Evolutionary conservation across 2,888 invertebrate genomes (phyloP).

Genomic region (Volucella bombylans): DNA sequence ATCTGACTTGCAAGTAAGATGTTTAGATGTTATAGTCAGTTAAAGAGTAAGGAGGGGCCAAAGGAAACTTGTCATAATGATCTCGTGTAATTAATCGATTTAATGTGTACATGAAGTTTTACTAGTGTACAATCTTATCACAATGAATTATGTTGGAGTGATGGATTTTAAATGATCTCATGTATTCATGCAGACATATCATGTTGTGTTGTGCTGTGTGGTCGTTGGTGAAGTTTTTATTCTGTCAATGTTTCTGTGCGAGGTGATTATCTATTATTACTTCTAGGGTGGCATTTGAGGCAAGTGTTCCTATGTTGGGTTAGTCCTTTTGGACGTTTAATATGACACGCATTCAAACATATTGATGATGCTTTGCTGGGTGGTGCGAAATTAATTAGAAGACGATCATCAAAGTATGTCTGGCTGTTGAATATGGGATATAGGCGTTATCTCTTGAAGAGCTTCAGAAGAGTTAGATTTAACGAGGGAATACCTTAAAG

Average conservation of each 20-base stretch:
- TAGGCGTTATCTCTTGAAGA: too few relatives aligned
- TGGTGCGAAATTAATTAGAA: too few relatives aligned
- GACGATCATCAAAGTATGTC: too few relatives aligned
- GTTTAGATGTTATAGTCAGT: background rate
- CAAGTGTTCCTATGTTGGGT: too few relatives aligned
- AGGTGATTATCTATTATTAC: constrained; percentile 13
- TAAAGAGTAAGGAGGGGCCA: constrained; percentile 21
- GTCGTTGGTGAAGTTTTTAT: constrained; percentile 15
- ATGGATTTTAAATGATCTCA: constrained; percentile 65
- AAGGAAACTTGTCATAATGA: constrained; percentile 64
- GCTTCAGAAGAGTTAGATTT: too few relatives aligned
- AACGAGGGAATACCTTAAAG: too few relatives aligned
- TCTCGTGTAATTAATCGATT: constrained; percentile 72
- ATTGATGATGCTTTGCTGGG: too few relatives aligned
- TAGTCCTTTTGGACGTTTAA: too few relatives aligned
- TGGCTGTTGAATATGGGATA: too few relatives aligned
- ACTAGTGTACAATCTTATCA: constrained; percentile 68
- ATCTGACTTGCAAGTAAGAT: constrained; percentile 26
- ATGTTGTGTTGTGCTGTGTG: constrained; percentile 44
- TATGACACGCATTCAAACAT: too few relatives aligned
- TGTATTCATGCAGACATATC: background rate
- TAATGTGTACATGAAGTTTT: constrained; percentile 61
- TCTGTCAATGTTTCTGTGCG: constrained; percentile 30
- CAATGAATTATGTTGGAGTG: constrained; percentile 60
- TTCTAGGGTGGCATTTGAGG: too few relatives aligned